Conservation (phyloP, 2,888 invertebrate species). For the Pollenia angustigena region DNA sequence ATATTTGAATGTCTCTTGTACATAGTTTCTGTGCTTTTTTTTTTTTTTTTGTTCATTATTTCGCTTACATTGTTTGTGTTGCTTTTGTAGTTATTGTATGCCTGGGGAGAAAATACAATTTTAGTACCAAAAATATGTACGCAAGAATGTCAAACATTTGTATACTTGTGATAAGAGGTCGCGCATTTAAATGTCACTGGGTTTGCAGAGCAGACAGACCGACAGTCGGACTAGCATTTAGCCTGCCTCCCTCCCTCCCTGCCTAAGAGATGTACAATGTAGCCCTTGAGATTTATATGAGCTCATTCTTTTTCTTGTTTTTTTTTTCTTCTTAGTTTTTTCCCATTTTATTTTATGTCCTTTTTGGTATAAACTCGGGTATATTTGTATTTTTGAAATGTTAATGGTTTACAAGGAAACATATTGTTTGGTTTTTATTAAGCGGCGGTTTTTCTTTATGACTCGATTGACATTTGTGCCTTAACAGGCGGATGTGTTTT, state of each 20-base stretch:
- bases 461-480: neutral
- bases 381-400: too few relatives aligned
- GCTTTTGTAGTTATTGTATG: neutral
- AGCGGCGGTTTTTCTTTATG: neutral
- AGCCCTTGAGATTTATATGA: slow-evolving; percentile 5
- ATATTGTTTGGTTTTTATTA: slow-evolving; percentile 24
- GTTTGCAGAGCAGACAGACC: slow-evolving; percentile 54
- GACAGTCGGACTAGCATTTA: neutral
- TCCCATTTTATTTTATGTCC: neutral
- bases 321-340: neutral
- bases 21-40: neutral
- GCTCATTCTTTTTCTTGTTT: neutral
- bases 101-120: slow-evolving; percentile 20
- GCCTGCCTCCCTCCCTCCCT: neutral
- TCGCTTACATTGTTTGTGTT: neutral
- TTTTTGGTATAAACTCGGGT: neutral
- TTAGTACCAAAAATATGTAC: slow-evolving; percentile 8
- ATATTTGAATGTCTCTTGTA: slow-evolving; percentile 58
- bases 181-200: slow-evolving; percentile 65
- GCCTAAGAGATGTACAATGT: neutral
- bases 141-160: slow-evolving; percentile 61
- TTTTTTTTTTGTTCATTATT: neutral
- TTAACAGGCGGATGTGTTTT: neutral
- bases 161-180: slow-evolving; percentile 41
- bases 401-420: slow-evolving; percentile 14